Base-by-base conservation (phyloP, 2,888 invertebrate genomes). In the Choreutis nemorana region DNA sequence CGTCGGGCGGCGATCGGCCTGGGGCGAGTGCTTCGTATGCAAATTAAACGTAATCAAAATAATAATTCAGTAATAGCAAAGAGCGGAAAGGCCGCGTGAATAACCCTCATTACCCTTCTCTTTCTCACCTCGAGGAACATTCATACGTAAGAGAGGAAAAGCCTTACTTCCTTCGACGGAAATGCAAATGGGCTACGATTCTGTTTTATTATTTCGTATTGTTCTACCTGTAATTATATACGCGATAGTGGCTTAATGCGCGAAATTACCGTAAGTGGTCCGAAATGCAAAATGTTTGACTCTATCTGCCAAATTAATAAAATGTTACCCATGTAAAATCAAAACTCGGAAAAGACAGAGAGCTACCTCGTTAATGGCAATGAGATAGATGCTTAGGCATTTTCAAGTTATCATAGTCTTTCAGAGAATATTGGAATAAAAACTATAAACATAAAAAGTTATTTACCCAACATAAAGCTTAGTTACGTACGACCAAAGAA, bases 41-140 rank as follows among this genome's bases (percentile, higher is more conserved):
- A 78, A 78, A 78, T 78, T 77, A 75, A 77, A 71, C 59, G 68
- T 70, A 78, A 78, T 78, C 78, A 78, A 78, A 78, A 77, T 75
- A 78, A 77, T 73, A 65, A 77, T 77, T 75, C 67, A 47, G 50
- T 55, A 61, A 47, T n/a, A n/a, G 53, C 58, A 50, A 49, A 54
- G 45, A 52, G 54, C 52, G 51, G 55, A 50, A 57, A 57, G 47
- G 46, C 50, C 32, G 33, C 26, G 32, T 26, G 44, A 49, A 28
- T 52, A 41, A 41, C 40, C 39, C 42, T 39, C 36, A 30, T 33
- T 34, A 36, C 41, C 41, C 50, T 48, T 64, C 68, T 65, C 65
- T 34, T 52, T 66, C 71, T 48, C 37, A 41, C 66, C 42, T 31
- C 36, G 42, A 18, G 30, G 34, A 34, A 33, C 42, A 39, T 41